phyloP scores from a whole-genome alignment of 1,140 invertebrate species.

The Drosophila parvula region DNA sequence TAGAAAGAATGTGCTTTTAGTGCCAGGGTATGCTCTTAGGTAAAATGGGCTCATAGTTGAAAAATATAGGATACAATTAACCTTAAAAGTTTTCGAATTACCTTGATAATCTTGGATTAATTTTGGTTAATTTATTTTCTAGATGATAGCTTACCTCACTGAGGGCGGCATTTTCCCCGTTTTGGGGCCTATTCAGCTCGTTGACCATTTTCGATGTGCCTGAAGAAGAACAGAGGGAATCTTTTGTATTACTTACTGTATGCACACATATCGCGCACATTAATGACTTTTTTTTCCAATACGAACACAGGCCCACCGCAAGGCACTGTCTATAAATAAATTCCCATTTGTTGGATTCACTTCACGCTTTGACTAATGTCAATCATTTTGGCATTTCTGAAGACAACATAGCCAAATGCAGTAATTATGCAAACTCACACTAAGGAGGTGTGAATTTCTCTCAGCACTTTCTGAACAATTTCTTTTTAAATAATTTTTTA shows the following conservation, averaged over 20 bases:
- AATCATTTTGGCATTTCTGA: conserved; percentile 59
- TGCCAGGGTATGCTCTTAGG: not conserved
- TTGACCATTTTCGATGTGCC: conserved; percentile 67
- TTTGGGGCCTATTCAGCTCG: conserved; percentile 70
- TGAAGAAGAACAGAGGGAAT: conserved; percentile 21
- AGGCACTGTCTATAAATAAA: conserved; percentile 66
- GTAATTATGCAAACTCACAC: conserved; percentile 71
- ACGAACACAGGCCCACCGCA: conserved; percentile 50
- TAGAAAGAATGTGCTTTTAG: not conserved
- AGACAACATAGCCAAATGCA: conserved; percentile 17
- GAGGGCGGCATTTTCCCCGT: conserved; percentile 64
- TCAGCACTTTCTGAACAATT: not conserved
- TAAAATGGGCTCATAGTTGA: not conserved
- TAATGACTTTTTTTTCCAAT: conserved; percentile 33
- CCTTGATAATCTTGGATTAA: not conserved
- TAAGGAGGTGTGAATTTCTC: conserved; percentile 8
- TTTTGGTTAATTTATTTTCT: not conserved
- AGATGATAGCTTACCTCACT: conserved; percentile 55
- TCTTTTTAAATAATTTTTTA: conserved; percentile 1
- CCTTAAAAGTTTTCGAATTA: not conserved
- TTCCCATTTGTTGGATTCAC: conserved; percentile 38
- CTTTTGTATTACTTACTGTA: conserved; percentile 26
- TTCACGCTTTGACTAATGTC: conserved; percentile 59
- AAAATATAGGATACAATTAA: not conserved
- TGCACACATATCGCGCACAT: conserved; percentile 16